Evolutionary conservation across 2,113 vertebrate genomes (phyloP).

Genomic region (Campylorhamphus procurvoides): DNA sequence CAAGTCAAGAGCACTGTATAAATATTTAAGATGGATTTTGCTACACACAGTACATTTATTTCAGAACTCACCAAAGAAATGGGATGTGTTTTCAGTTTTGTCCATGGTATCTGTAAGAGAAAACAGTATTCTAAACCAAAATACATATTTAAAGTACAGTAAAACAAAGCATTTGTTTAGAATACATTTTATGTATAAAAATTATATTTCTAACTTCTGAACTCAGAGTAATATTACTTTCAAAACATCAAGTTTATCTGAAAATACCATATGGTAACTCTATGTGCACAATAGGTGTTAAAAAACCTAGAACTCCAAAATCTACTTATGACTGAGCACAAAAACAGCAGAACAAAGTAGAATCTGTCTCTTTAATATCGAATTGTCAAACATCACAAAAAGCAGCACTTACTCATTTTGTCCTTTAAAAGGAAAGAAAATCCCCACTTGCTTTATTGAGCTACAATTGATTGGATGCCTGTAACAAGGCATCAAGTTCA

Average conservation of each 20-base stretch:
- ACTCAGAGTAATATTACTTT: neutral
- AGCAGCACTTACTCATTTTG: neutral
- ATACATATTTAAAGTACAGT: neutral
- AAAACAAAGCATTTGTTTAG: neutral
- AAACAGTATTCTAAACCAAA: constrained; percentile 54
- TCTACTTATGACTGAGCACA: neutral
- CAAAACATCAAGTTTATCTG: neutral
- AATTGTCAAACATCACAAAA: neutral
- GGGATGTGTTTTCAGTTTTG: constrained; percentile 96
- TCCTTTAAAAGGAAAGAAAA: constrained; percentile 25
- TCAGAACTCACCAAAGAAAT: constrained; percentile 88
- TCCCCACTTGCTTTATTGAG: neutral
- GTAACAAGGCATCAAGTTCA: neutral
- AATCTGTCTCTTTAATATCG: neutral
- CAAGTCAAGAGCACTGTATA: neutral
- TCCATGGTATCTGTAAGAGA: constrained; percentile 93
- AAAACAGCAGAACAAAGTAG: neutral
- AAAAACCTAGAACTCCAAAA: neutral
- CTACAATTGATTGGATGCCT: neutral
- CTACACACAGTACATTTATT: neutral
- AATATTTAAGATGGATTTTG: neutral
- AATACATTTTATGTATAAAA: neutral
- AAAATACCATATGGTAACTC: neutral
- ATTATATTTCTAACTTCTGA: neutral
- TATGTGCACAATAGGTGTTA: neutral